phyloP scores from a whole-genome alignment of 2,113 vertebrate species.

The Pseudonaja textilis region DNA sequence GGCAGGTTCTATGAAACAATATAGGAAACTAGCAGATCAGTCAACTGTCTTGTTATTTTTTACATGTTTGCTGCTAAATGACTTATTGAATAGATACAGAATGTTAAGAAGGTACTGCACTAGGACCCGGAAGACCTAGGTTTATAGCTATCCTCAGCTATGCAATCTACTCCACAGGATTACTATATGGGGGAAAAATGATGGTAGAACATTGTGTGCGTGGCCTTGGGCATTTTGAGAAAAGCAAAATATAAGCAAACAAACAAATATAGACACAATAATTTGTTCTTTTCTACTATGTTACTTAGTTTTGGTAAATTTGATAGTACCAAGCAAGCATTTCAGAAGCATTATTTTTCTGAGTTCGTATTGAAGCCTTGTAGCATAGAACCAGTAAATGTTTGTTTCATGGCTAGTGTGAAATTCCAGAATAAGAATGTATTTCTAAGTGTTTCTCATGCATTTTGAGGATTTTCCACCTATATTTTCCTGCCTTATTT shows the following conservation, averaged over 20 bases:
- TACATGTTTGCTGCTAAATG: neutral
- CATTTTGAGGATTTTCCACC: neutral
- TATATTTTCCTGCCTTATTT: neutral
- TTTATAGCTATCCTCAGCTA: neutral
- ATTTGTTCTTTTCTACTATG: neutral
- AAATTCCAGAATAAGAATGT: neutral
- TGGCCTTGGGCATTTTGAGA: neutral
- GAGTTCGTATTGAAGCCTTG: too few relatives aligned
- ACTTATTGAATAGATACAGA: neutral
- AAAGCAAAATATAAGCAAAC: neutral
- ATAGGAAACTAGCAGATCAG: neutral
- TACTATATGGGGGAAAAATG: neutral
- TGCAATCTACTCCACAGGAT: neutral
- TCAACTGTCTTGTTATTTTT: neutral
- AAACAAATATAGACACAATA: neutral
- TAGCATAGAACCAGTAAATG: neutral
- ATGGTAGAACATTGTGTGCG: neutral
- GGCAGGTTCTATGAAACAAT: neutral
- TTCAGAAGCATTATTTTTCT: neutral
- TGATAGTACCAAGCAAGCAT: neutral
- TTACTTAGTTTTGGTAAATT: neutral
- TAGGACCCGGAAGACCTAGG: neutral
- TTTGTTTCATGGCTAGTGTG: neutral
- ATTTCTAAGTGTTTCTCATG: neutral
- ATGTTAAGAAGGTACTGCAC: neutral